Percentiles rank a stretch among this genome's conserved stretches.
Conservation (phyloP, 1,140 invertebrate genomes). For the Pogonus chalceus region DNA sequence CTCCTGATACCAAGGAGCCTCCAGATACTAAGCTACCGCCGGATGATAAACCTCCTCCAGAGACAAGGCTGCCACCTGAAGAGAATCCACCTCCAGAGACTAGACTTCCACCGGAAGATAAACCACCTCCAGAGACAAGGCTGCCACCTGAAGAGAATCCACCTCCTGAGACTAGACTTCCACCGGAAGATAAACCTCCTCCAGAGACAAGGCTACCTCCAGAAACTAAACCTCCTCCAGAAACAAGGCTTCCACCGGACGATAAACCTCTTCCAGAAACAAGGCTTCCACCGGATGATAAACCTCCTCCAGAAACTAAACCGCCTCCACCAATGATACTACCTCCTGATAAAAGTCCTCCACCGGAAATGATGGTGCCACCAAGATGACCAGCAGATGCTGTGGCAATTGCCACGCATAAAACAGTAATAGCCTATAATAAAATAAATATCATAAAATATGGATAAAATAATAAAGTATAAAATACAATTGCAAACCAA, state of each 20-base stretch:
- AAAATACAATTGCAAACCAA: no score
- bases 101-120: constrained; percentile 23
- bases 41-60: background rate
- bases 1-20: background rate
- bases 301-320: background rate
- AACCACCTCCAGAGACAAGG: background rate
- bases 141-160: background rate
- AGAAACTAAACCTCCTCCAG: background rate
- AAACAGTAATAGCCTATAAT: constrained; percentile 14
- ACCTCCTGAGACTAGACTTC: background rate
- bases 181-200: background rate
- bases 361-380: background rate
- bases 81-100: constrained; percentile 15
- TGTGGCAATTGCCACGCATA: constrained; percentile 21
- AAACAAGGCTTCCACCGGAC: background rate
- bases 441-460: background rate
- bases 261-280: background rate
- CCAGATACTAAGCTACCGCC: background rate
- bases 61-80: background rate
- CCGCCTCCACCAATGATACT: background rate
- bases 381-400: constrained; percentile 22
- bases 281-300: background rate
- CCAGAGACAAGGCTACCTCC: background rate
- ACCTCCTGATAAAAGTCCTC: background rate
- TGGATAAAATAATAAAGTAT: no score